Evolutionary conservation across 2,888 invertebrate genomes (phyloP), one percentile per base, ranked within the genome.

Genomic region (Diaperis boleti): DNA sequence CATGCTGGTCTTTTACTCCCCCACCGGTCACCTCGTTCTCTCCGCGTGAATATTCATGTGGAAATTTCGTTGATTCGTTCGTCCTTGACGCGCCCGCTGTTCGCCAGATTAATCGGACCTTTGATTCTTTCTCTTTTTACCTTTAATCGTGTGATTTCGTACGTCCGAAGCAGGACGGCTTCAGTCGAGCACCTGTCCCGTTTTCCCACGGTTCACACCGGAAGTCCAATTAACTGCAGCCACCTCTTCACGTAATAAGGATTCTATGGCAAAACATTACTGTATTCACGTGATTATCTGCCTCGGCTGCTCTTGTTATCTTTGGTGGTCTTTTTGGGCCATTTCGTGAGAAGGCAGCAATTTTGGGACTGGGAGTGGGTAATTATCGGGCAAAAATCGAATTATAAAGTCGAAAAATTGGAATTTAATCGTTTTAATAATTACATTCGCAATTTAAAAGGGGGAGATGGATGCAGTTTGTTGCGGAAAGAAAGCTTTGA

Each of bases 181-280:
- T 29, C 20, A 33, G 10, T 10, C 33, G 13, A 75, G 79, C 80
- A 80, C 80, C 81, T 80, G 79, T 78, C 74, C 65, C 64, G 64
- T 69, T 72, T 81, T 81, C 80, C 79, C 81, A 80, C 81, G 81
- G 75, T 74, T 71, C 76, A 74, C 78, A 74, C 78, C 80, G 81
- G 81, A 81, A 81, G 81, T 80, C 78, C 79, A 80, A 80, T 80
- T 81, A 80, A 75, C 71, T 67, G 70, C 71, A 75, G 74, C 74
- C 78, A 77, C 78, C 77, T 79, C 73, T 72, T 67, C 72, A 69
- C 64, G 63, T 60, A 63, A 62, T 52, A 59, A 59, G 42, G 54
- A 49, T 59, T 49, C 56, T 60, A 33, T 52, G 50, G 64, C 64
- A 66, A 65, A 68, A 62, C 68, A 65, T 60, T 60, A 60, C 60